Percentiles rank a stretch among this genome's conserved stretches.
These are phyloP conservation scores for Piprites chloris DNA, from an alignment of 2,113 vertebrate genomes.

Conservation along the genomic window DNA sequence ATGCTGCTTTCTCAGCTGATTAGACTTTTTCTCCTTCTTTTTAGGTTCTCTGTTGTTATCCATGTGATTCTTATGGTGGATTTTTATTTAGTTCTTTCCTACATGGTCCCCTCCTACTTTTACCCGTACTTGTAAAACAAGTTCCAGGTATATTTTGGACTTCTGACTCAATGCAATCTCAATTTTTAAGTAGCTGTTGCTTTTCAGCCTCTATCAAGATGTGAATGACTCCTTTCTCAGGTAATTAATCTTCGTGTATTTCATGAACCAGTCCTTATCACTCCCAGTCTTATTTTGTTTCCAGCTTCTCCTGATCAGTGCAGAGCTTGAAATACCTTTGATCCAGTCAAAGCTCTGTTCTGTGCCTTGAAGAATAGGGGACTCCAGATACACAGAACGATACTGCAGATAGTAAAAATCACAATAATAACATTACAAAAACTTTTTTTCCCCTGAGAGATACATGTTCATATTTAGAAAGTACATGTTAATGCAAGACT, in stretches of 20 bases:
- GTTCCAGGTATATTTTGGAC: neutral
- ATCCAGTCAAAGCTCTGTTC: neutral
- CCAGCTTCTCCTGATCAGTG: neutral
- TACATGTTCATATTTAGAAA: neutral
- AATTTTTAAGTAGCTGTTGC: neutral
- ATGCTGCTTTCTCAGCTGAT: conserved; percentile 9
- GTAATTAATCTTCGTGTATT: neutral
- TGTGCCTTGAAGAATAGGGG: neutral
- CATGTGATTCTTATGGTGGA: neutral
- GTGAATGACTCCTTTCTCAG: neutral
- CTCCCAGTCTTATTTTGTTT: neutral
- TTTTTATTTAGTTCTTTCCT: conserved; percentile 43
- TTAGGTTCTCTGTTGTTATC: neutral
- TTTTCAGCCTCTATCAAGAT: neutral
- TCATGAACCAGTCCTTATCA: neutral
- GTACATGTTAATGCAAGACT: neutral
- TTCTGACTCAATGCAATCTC: neutral
- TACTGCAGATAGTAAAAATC: neutral
- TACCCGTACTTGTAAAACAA: neutral
- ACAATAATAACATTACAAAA: neutral
- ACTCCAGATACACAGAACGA: neutral
- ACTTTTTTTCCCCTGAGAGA: neutral
- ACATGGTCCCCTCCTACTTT: neutral
- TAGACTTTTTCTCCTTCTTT: neutral
- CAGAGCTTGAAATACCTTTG: neutral